These are phyloP conservation scores for Trileptium ribeirensis DNA, from an alignment of 2,888 invertebrate species.

Conservation along the genomic window DNA sequence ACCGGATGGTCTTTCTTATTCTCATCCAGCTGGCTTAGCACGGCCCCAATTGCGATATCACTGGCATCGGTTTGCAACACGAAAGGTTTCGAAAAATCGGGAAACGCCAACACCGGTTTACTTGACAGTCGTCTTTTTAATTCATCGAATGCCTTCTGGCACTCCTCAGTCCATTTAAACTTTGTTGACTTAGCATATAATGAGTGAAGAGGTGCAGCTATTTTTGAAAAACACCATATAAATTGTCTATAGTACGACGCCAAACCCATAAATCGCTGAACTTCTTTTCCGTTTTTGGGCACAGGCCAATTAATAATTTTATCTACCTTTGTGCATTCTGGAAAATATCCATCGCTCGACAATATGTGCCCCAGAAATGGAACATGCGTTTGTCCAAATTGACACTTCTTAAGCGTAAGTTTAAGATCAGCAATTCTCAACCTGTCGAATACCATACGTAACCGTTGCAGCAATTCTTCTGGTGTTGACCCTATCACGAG, in stretches of 20 bases:
- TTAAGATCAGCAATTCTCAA: slow-evolving; percentile 4
- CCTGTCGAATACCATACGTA: slow-evolving; percentile 4
- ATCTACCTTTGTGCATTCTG: slow-evolving; percentile 25
- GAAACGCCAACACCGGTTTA: slow-evolving; percentile 31
- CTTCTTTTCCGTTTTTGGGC: no score
- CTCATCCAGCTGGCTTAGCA: no score
- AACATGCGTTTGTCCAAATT: not conserved
- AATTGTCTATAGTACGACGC: slow-evolving; percentile 29
- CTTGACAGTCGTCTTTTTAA: slow-evolving; percentile 23
- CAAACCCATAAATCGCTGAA: no score
- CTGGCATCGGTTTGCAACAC: slow-evolving; percentile 39
- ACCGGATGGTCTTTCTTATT: no score
- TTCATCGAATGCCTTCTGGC: slow-evolving; percentile 27
- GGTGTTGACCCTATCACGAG: not conserved
- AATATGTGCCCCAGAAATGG: slow-evolving; percentile 14
- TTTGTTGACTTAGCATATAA: slow-evolving; percentile 37
- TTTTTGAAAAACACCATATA: no score
- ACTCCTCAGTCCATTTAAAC: no score
- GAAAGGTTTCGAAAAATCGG: slow-evolving; percentile 32
- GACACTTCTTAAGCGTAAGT: not conserved
- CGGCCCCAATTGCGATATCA: slow-evolving; percentile 36
- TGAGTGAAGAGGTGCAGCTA: no score
- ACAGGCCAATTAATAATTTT: slow-evolving; percentile 27
- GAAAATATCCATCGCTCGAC: slow-evolving; percentile 17
- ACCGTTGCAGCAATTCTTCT: not conserved